Base-by-base conservation (phyloP, 2,797 vertebrate species). In the Vespertilio murinus region DNA sequence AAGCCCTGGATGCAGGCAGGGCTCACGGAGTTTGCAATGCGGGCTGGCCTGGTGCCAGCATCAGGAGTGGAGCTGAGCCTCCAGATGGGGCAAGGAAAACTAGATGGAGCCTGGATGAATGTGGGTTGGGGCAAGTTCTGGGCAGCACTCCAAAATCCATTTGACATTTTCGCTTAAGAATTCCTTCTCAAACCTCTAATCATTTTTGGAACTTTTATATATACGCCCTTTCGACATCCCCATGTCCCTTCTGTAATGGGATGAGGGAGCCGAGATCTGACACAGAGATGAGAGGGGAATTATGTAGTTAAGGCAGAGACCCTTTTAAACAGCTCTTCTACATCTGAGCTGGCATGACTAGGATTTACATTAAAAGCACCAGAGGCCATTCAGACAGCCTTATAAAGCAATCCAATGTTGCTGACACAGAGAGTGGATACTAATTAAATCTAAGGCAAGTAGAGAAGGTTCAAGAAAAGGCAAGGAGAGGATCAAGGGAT, bases 91-190 rank as follows among this genome's bases (percentile, higher is more conserved):
- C 65, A 35, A 52, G 73, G 84, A 79, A 42, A 49, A 78, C 23
- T n/a, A 22, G 22, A 89, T 54, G 28, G 88, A 65, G 40, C 12
- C 13, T 38, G 30, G 82, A 49, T 30, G 52, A 40, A 61, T 74
- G 59, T 16, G 71, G 75, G 33, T 79, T 33, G n/a, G 17, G 73
- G 54, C 38, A 61, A 79, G 25, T 17, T 14, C 71, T 35, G 54
- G 94, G 88, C 74, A 84, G 45, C 45, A 59, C 49, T 88, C 88
- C 94, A 94, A 96, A 80, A 83, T 40, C 52, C 94, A 90, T 67
- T 87, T 83, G 94, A 88, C 91, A 80, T 96, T 96, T 96, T 84
- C 35, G 49, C 85, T 83, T 88, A 77, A 87, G 73, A 97, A 90
- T 92, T 73, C 88, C 69, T 96, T 94, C 94, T 92, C 22, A 86